phyloP scores from a whole-genome alignment of 2,797 vertebrate genomes.

The Rousettus madagascariensis region DNA sequence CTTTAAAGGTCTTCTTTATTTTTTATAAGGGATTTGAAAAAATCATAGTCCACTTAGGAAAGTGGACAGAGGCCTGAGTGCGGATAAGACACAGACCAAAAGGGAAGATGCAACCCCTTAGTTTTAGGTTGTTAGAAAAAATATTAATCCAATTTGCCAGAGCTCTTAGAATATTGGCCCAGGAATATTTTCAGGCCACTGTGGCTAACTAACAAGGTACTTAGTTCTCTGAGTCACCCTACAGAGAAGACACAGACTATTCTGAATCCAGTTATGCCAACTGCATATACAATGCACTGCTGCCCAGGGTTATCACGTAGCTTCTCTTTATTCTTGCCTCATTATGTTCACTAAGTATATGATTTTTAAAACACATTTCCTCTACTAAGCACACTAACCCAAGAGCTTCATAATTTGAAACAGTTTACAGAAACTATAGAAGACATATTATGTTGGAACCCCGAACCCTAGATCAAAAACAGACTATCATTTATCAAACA shows the following conservation, averaged over 20 bases:
- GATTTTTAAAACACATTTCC: conserved; percentile 34
- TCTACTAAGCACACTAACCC: conserved; percentile 25
- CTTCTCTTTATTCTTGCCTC: conserved; percentile 7
- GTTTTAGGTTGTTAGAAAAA: conserved; percentile 5
- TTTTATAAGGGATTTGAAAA: conserved; percentile 53
- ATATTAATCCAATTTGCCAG: neutral
- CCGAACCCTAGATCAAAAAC: neutral
- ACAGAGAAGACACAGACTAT: neutral
- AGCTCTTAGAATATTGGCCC: neutral
- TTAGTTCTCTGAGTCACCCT: neutral
- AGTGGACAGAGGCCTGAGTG: neutral
- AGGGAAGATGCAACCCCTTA: conserved; percentile 22
- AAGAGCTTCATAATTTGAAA: conserved; percentile 3
- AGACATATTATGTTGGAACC: conserved; percentile 15
- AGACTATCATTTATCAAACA: neutral
- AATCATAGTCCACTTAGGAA: conserved; percentile 32
- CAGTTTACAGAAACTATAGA: conserved; percentile 21
- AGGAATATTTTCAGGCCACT: neutral
- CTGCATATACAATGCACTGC: neutral
- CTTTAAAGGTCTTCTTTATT: neutral
- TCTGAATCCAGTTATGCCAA: neutral
- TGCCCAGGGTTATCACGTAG: neutral
- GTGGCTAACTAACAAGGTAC: neutral
- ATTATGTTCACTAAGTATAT: neutral
- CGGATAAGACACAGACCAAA: conserved; percentile 8